phyloP scores from a whole-genome alignment of 2,888 invertebrate genomes.

The Morinoia aosen region DNA sequence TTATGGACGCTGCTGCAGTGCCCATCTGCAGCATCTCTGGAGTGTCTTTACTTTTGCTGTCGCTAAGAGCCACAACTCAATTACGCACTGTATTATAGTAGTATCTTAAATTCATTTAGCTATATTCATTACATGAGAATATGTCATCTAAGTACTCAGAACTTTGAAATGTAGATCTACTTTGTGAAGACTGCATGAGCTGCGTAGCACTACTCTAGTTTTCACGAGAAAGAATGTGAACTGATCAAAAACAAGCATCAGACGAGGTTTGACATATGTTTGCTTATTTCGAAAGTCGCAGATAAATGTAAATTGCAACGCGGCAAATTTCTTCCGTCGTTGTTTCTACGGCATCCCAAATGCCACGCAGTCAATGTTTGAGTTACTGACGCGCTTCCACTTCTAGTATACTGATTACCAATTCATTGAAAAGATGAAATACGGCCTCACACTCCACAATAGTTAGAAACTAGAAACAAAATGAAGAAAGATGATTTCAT shows the following conservation, averaged over 20 bases:
- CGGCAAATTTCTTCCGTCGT: not conserved
- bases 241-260: not conserved
- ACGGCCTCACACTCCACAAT: no score
- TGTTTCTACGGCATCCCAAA: no score
- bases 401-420: no score
- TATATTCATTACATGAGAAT: not conserved
- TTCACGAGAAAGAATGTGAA: not conserved
- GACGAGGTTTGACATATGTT: not conserved
- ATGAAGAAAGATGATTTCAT: no score
- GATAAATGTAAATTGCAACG: not conserved
- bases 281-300: not conserved
- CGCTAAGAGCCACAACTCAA: not conserved
- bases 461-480: no score
- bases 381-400: no score
- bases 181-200: not conserved
- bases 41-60: not conserved
- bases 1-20: not conserved
- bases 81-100: not conserved
- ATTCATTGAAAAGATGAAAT: no score
- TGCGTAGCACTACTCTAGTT: not conserved
- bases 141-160: not conserved
- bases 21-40: not conserved
- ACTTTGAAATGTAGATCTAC: not conserved
- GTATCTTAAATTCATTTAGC: not conserved
- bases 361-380: no score